These are phyloP conservation scores for Amphipoea oculea DNA, from an alignment of 2,888 invertebrate species.

Conservation along the genomic window DNA sequence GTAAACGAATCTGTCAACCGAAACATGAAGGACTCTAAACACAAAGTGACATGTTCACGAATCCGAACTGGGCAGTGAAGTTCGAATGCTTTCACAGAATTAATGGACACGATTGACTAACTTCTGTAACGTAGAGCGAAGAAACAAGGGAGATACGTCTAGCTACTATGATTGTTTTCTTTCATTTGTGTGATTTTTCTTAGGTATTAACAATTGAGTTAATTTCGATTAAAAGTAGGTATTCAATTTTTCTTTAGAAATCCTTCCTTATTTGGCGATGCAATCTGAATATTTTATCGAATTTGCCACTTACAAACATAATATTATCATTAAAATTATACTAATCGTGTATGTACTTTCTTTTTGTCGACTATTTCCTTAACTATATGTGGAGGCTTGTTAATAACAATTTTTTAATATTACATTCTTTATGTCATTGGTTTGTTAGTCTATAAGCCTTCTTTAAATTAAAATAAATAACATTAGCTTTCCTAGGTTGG, in stretches of 20 bases:
- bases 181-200: background rate
- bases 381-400: too few species aligned
- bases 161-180: background rate
- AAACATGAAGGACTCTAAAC: slow-evolving; percentile 29
- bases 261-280: background rate
- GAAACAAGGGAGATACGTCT: slow-evolving; percentile 1
- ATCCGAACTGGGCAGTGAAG: slow-evolving; percentile 44
- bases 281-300: background rate
- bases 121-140: slow-evolving; percentile 51
- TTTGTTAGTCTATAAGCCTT: too few species aligned
- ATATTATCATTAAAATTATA: background rate
- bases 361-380: too few species aligned
- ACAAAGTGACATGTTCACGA: slow-evolving; percentile 61
- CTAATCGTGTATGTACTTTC: too few species aligned
- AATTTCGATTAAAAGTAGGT: background rate
- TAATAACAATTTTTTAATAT: too few species aligned
- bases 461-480: too few species aligned
- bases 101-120: slow-evolving; percentile 70
- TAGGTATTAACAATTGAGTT: background rate
- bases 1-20: slow-evolving; percentile 43
- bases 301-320: background rate
- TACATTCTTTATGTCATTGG: too few species aligned
- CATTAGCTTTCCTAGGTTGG: background rate
- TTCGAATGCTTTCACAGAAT: slow-evolving; percentile 66
- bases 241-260: background rate